Evolutionary conservation across 2,113 vertebrate genomes (phyloP).

Genomic region (Sclerurus mexicanus): DNA sequence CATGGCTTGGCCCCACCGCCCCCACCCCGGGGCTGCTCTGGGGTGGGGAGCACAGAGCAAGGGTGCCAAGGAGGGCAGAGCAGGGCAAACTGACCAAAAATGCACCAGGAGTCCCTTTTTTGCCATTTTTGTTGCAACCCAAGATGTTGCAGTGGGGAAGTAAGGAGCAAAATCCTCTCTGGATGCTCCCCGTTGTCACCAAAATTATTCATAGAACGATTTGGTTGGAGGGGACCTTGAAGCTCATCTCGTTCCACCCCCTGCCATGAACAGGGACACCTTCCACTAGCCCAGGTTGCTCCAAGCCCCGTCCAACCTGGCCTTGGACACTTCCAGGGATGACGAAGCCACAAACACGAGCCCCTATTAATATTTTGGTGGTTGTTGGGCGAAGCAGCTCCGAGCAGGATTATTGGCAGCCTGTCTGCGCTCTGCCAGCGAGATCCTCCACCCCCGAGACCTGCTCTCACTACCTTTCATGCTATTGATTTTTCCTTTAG

Average conservation of each 20-base stretch:
- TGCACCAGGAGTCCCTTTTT: fast-evolving
- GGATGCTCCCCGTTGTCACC: background rate
- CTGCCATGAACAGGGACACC: background rate
- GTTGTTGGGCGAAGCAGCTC: background rate
- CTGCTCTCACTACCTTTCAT: background rate
- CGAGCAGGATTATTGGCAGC: background rate
- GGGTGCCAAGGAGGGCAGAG: background rate
- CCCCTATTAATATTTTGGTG: background rate
- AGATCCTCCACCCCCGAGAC: background rate
- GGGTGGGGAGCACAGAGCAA: fast-evolving
- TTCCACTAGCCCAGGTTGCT: background rate
- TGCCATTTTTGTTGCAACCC: background rate
- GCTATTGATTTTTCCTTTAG: background rate
- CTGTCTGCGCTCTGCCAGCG: background rate
- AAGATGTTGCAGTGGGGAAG: background rate
- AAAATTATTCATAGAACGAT: background rate
- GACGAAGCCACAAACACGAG: background rate
- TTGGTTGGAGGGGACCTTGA: background rate
- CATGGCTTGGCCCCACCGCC: background rate
- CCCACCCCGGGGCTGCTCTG: background rate
- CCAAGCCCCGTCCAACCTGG: fast-evolving
- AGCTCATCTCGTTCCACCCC: background rate
- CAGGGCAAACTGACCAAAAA: background rate
- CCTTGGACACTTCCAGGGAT: background rate
- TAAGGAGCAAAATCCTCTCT: background rate